Evolutionary conservation across 1,140 invertebrate genomes (phyloP), one percentile per base, ranked within the genome.

Genomic region (Marisa cornuarietis): DNA sequence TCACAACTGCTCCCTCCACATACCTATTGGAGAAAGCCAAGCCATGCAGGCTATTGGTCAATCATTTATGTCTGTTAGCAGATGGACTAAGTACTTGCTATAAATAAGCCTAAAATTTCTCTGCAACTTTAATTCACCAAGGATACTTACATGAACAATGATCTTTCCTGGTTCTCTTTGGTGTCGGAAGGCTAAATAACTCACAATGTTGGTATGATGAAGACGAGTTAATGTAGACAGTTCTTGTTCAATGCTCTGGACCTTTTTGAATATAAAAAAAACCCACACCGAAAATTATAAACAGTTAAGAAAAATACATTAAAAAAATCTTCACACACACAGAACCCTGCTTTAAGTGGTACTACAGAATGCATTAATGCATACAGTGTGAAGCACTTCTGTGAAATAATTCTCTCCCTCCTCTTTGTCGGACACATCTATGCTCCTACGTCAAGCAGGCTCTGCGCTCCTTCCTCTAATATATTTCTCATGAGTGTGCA

Each of bases 141-240:
- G 11, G 54, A 26, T 16, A 87, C 88, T 85, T 83, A 90, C 90
- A 82, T 89, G 84, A 22, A 90, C 81, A 42, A 75, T 88, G 42
- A 91, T 88, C 79, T 92, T 92, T 72, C 94, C 92, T 75, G 92
- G 92, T 52, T 94, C 92, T 63, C 92, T 87, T 10, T 92, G 83
- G 87, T 94, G 94, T 83, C 93, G 93, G 85, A 96, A 93, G 83
- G 94, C 94, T 72, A 95, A 90, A 91, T 95, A 96, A 83, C 94
- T 92, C 20, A 95, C 92, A 13, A 96, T 91, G 92, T 95, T 94
- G 51, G 91, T 89, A 90, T 96, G 95, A 84, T 93, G 92, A 13
- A 96, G 88, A 86, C 93, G 94, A 11, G 94, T 90, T 10, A 96
- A 88, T 74, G 93, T 92, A 83, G 93, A 92, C 16, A 95, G 89